Evolutionary conservation across 2,113 vertebrate genomes (phyloP).

Genomic region (Zeus faber): DNA sequence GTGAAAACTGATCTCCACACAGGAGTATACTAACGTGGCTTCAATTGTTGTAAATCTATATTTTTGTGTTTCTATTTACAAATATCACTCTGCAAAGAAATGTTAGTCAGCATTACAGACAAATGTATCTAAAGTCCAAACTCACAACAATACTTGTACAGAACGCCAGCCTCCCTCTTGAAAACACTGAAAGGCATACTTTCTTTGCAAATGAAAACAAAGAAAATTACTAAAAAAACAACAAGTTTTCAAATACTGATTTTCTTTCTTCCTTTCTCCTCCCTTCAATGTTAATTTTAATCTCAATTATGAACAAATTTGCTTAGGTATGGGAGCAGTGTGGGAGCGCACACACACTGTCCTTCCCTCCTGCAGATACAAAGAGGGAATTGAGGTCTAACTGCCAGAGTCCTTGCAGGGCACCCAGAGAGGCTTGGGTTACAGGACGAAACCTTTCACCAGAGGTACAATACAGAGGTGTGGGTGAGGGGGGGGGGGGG

Average conservation of each 20-base stretch:
- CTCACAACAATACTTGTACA: too few species aligned
- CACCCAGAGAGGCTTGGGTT: constrained; percentile 32
- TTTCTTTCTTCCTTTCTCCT: neutral
- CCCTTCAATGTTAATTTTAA: neutral
- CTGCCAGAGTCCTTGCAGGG: constrained; percentile 2
- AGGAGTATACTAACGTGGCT: too few species aligned
- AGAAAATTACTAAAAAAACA: too few species aligned
- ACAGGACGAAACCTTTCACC: constrained; percentile 15
- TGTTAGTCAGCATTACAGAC: neutral
- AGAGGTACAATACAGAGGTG: neutral
- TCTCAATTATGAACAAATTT: constrained; percentile 11
- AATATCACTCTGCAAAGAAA: too few species aligned
- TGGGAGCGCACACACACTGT: constrained; percentile 15
- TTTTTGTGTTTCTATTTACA: too few species aligned
- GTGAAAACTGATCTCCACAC: too few species aligned
- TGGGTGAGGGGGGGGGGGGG: neutral
- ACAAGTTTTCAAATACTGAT: too few species aligned
- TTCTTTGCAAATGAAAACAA: too few species aligned
- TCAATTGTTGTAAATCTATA: too few species aligned
- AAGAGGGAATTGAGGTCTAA: constrained; percentile 39
- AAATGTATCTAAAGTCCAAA: neutral
- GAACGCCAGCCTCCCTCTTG: too few species aligned
- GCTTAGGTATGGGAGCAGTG: constrained; percentile 28
- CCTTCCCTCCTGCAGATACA: constrained; percentile 31
- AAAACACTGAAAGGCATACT: too few species aligned